A percentile compares a stretch with the other conserved stretches of the same genome.
Evolutionary conservation across 2,888 invertebrate genomes (phyloP).

Genomic region (Drosophila borealis): DNA sequence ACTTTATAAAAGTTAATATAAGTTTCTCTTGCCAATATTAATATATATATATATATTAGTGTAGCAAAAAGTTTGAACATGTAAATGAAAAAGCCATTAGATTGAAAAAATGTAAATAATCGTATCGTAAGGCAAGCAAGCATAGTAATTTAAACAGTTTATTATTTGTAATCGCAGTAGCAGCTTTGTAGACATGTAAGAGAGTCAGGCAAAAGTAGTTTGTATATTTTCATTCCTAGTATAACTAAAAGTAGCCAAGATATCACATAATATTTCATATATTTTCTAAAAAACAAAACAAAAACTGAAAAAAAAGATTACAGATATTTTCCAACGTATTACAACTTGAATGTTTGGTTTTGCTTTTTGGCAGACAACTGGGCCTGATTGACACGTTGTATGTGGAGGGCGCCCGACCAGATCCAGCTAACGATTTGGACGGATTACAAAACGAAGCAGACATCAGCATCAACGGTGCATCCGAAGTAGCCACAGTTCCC

Average conservation of each 20-base stretch:
- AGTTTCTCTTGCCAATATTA: too few relatives aligned
- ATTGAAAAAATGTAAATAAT: background rate
- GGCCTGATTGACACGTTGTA: constrained; percentile 84
- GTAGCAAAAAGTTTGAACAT: too few relatives aligned
- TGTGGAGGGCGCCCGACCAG: constrained; percentile 80
- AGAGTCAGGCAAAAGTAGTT: constrained; percentile 1
- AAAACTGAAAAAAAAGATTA: constrained; percentile 6
- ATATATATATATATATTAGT: too few relatives aligned
- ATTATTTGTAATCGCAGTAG: constrained; percentile 38
- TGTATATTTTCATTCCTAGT: constrained; percentile 16
- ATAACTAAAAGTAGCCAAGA: constrained; percentile 26
- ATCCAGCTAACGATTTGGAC: constrained; percentile 63
- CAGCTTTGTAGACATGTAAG: constrained; percentile 13
- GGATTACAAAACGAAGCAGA: constrained; percentile 63
- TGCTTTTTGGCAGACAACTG: constrained; percentile 78
- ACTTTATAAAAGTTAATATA: too few relatives aligned
- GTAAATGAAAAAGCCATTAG: too few relatives aligned
- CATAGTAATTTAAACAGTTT: constrained; percentile 1
- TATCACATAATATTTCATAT: constrained; percentile 20
- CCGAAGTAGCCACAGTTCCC: constrained; percentile 37
- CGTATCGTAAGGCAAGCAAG: background rate
- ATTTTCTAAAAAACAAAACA: constrained; percentile 30
- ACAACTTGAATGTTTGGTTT: background rate
- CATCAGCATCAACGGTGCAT: constrained; percentile 32
- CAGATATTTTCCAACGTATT: background rate